Percentiles rank a stretch among this genome's conserved stretches.
Conservation (phyloP, 1,140 invertebrate genomes). For the Magallana ariakensis region DNA sequence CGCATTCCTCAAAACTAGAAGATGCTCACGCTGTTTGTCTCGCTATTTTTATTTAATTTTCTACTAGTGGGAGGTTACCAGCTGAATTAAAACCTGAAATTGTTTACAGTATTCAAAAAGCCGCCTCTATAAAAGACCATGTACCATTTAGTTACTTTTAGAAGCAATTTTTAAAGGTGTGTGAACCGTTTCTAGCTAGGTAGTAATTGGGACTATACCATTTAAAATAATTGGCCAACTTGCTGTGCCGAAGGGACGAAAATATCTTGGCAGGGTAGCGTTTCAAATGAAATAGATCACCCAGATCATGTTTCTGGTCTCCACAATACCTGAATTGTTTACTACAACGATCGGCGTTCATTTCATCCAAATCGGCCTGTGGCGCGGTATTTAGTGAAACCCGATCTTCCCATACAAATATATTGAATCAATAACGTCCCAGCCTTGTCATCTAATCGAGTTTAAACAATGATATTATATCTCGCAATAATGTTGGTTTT, state of each 20-base stretch:
- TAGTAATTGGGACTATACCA: conserved; percentile 16
- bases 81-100: background rate
- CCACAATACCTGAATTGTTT: conserved; percentile 31
- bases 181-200: background rate
- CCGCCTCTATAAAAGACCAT: background rate
- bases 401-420: conserved; percentile 39
- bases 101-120: conserved; percentile 14
- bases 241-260: conserved; percentile 18
- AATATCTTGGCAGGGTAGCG: conserved; percentile 37
- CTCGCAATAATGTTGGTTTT: conserved; percentile 42
- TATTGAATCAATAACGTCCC: conserved; percentile 40
- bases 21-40: background rate
- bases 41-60: background rate
- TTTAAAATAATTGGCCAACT: conserved; percentile 31
- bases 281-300: conserved; percentile 38
- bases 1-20: background rate
- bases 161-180: conserved; percentile 30
- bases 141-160: conserved; percentile 37
- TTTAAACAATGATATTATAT: conserved; percentile 47
- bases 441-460: conserved; percentile 37
- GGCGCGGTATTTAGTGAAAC: conserved; percentile 40
- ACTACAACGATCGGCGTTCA: conserved; percentile 16
- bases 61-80: background rate
- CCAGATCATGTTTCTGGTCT: conserved; percentile 26
- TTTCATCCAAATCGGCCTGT: conserved; percentile 42